These are phyloP conservation scores for Thymelicus sylvestris DNA, from an alignment of 2,888 invertebrate species.

Conservation along the genomic window DNA sequence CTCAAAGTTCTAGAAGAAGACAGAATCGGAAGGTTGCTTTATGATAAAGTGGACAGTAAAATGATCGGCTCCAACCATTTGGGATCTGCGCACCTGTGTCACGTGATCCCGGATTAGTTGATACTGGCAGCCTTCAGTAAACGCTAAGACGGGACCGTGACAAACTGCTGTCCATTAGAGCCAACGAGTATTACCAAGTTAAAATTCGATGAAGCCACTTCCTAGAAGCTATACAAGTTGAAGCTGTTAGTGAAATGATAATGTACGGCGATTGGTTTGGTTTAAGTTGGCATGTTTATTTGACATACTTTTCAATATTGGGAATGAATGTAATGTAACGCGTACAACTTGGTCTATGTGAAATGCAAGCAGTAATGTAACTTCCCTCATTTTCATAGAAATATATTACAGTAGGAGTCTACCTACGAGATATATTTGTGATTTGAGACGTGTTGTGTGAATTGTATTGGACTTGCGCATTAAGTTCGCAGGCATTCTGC, in stretches of 20 bases:
- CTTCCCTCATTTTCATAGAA: too few species aligned
- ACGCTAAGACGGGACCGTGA: conserved; percentile 66
- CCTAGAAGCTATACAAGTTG: conserved; percentile 11
- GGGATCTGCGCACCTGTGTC: conserved; percentile 43
- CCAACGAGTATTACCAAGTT: conserved; percentile 33
- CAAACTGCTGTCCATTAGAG: conserved; percentile 66
- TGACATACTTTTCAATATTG: too few species aligned
- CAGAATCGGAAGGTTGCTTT: conserved; percentile 10
- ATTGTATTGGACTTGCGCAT: background rate
- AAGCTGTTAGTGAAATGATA: conserved; percentile 14
- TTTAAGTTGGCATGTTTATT: background rate
- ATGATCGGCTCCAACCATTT: conserved; percentile 37
- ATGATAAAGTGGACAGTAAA: conserved; percentile 39
- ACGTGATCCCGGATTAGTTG: conserved; percentile 43
- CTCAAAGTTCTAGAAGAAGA: background rate
- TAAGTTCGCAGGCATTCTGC: background rate
- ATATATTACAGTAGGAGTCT: too few species aligned
- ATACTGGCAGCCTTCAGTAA: conserved; percentile 57
- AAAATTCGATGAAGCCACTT: conserved; percentile 38
- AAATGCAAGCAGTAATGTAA: too few species aligned
- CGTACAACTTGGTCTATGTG: too few species aligned
- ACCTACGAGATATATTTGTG: too few species aligned
- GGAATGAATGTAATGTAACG: too few species aligned
- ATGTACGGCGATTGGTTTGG: background rate
- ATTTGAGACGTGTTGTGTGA: too few species aligned